These are phyloP conservation scores for Coboldia fuscipes DNA, from an alignment of 1,140 invertebrate genomes.

Conservation along the genomic window DNA sequence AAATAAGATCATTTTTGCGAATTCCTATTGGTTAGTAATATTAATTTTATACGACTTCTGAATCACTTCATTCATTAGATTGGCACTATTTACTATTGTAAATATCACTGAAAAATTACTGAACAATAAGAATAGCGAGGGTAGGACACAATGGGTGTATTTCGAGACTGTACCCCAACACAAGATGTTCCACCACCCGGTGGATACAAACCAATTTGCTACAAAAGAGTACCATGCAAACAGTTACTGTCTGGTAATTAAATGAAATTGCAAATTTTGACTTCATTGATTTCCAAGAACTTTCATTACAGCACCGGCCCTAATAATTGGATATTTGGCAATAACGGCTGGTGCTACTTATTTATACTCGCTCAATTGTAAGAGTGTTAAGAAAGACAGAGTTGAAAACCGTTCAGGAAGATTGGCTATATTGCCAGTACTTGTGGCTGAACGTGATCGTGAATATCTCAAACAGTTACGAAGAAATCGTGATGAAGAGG, in stretches of 20 bases:
- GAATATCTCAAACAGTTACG: constrained; percentile 59
- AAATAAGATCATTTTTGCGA: too few relatives aligned
- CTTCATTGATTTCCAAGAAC: too few relatives aligned
- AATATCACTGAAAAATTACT: too few relatives aligned
- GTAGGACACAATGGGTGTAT: too few relatives aligned
- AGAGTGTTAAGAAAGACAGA: constrained; percentile 26
- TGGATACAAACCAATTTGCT: constrained; percentile 56
- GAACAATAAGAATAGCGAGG: too few relatives aligned
- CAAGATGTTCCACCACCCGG: constrained; percentile 75
- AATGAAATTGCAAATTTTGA: neutral
- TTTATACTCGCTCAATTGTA: constrained; percentile 31
- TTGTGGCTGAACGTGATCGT: constrained; percentile 62
- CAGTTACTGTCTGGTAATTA: constrained; percentile 39
- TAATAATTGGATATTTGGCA: constrained; percentile 34
- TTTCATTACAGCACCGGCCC: constrained; percentile 28
- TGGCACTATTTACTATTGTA: too few relatives aligned
- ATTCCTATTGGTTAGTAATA: too few relatives aligned
- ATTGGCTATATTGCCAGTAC: constrained; percentile 48
- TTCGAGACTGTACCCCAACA: too few relatives aligned
- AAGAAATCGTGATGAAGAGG: constrained; percentile 63
- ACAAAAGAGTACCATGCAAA: constrained; percentile 44
- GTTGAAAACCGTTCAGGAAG: constrained; percentile 53
- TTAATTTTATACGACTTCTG: too few relatives aligned
- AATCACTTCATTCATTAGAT: too few relatives aligned
- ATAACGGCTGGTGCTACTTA: constrained; percentile 31